phyloP scores from a whole-genome alignment of 2,888 invertebrate genomes.

The Isoperla grammatica region DNA sequence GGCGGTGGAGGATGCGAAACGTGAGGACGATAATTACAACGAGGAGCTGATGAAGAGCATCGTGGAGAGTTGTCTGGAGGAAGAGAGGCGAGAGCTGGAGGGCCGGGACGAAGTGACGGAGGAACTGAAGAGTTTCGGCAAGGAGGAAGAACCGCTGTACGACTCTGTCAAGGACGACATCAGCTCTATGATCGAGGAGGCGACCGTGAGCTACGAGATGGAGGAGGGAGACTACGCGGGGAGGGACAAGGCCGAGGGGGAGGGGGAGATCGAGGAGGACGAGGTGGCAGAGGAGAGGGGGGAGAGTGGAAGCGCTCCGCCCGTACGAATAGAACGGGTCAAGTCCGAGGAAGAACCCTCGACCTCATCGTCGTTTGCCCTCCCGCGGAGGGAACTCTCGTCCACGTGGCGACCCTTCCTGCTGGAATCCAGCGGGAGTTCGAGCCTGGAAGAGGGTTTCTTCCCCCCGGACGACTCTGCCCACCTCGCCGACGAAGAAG shows the following conservation, averaged over 20 bases:
- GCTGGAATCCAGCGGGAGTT: constrained; percentile 78
- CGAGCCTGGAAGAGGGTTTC: constrained; percentile 79
- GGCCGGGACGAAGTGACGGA: constrained; percentile 1
- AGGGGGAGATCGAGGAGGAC: constrained; percentile 30
- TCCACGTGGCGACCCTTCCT: constrained; percentile 80
- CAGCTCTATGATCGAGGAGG: constrained; percentile 4
- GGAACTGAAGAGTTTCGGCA: background rate
- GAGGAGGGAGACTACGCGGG: constrained; percentile 12
- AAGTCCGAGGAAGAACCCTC: constrained; percentile 32
- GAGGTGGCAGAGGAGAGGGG: constrained; percentile 4
- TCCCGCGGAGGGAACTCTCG: constrained; percentile 58
- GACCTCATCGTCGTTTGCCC: constrained; percentile 36
- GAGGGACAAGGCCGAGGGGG: constrained; percentile 28
- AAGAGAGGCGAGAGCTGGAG: background rate
- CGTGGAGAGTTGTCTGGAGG: background rate
- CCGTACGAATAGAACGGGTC: constrained; percentile 23
- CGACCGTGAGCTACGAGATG: constrained; percentile 5
- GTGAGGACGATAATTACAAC: constrained; percentile 2
- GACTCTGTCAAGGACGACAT: constrained; percentile 11
- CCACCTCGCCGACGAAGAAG: constrained; percentile 51
- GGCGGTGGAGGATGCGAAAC: constrained; percentile 26
- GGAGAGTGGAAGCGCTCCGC: constrained; percentile 34
- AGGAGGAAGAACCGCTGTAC: constrained; percentile 9
- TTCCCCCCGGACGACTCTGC: constrained; percentile 59
- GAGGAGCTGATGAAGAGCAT: constrained; percentile 33